Percentiles rank a stretch among this genome's conserved stretches.
These are phyloP conservation scores for Penelope pileata DNA, from an alignment of 2,113 vertebrate genomes.

Conservation along the genomic window DNA sequence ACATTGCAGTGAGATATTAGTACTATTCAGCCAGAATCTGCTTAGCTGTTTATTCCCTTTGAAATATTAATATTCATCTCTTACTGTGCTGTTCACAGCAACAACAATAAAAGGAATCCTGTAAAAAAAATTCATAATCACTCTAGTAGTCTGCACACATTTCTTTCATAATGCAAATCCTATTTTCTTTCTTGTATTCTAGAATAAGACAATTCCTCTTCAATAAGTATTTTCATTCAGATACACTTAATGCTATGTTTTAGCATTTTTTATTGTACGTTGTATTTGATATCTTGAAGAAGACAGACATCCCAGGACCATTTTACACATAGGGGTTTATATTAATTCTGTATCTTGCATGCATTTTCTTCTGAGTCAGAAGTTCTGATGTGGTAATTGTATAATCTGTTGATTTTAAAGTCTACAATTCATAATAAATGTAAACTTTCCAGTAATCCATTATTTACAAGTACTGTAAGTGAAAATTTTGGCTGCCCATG, in stretches of 20 bases:
- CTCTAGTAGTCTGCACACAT: background rate
- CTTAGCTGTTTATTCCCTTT: slow-evolving; percentile 4
- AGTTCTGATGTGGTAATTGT: background rate
- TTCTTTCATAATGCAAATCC: background rate
- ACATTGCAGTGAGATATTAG: background rate
- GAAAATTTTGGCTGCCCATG: background rate
- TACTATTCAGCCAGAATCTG: background rate
- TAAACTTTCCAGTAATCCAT: background rate
- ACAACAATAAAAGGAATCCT: background rate
- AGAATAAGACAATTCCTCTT: background rate
- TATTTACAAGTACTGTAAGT: background rate
- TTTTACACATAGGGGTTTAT: background rate
- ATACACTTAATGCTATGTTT: background rate
- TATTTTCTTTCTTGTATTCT: background rate
- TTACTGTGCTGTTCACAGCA: background rate
- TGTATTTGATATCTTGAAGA: background rate
- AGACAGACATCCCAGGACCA: background rate
- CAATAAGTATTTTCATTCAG: background rate
- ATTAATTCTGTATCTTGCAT: background rate
- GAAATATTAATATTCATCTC: slow-evolving; percentile 37
- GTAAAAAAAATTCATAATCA: background rate
- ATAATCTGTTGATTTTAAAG: background rate
- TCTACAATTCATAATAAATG: background rate
- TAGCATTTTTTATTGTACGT: background rate
- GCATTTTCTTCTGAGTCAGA: background rate